A percentile compares a stretch with the other conserved stretches of the same genome.
These are phyloP conservation scores for Coenobita brevimanus DNA, from an alignment of 1,140 invertebrate genomes.

Conservation along the genomic window DNA sequence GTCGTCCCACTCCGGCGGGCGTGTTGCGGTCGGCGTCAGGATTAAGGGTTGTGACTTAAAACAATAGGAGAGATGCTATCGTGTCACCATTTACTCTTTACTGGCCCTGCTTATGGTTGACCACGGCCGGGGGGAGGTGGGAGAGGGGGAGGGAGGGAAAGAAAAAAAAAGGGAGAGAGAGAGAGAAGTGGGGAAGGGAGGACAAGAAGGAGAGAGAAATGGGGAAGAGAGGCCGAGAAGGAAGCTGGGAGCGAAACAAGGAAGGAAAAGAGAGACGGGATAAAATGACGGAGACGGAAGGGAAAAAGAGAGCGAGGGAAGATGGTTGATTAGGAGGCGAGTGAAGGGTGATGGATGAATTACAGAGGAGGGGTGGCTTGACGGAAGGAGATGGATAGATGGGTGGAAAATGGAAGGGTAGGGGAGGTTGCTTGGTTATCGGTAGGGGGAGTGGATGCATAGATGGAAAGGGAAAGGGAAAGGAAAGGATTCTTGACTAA, in stretches of 20 bases:
- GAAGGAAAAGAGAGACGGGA: not conserved
- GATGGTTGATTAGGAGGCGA: too few species aligned
- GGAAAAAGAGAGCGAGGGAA: not conserved
- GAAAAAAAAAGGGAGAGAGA: not conserved
- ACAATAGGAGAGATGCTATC: slow-evolving; percentile 53
- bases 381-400: not conserved
- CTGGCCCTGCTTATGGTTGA: slow-evolving; percentile 44
- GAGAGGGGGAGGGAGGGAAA: not conserved
- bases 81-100: slow-evolving; percentile 45
- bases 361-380: too few species aligned
- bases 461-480: not conserved
- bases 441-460: not conserved
- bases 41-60: slow-evolving; percentile 64
- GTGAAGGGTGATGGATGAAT: not conserved
- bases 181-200: not conserved
- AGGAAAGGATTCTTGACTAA: not conserved
- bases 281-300: not conserved
- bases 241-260: not conserved
- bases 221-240: not conserved
- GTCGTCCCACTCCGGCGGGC: not conserved
- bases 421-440: not conserved
- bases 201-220: not conserved
- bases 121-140: slow-evolving; percentile 9
- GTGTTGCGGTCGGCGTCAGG: slow-evolving; percentile 33
- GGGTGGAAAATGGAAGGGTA: not conserved